A percentile compares a stretch with the other conserved stretches of the same genome.
These are phyloP conservation scores for Oriolus oriolus DNA, from an alignment of 2,113 vertebrate genomes.

Conservation along the genomic window DNA sequence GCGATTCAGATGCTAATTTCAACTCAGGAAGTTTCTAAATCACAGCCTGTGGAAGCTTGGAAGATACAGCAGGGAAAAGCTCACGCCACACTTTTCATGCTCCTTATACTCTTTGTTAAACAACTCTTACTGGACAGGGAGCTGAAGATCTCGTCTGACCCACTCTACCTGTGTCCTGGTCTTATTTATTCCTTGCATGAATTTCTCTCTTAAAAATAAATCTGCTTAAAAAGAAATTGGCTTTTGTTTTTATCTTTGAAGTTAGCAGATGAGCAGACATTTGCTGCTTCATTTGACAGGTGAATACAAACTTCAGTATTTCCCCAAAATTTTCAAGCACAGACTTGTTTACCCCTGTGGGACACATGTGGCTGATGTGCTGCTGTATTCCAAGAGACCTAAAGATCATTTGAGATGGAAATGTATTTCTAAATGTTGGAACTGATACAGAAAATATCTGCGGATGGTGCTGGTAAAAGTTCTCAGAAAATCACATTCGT, in stretches of 20 bases:
- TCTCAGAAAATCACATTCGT: background rate
- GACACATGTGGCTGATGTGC: background rate
- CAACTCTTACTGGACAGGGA: background rate
- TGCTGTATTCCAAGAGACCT: background rate
- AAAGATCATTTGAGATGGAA: background rate
- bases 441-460: background rate
- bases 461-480: background rate
- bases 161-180: background rate
- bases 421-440: constrained; percentile 1
- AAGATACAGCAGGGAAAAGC: background rate
- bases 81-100: background rate
- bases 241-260: background rate
- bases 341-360: background rate
- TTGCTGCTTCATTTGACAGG: background rate
- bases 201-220: background rate
- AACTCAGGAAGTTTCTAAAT: constrained; percentile 24
- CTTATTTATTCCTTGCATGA: rapidly evolving
- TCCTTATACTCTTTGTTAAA: background rate
- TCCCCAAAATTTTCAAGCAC: background rate
- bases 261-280: background rate
- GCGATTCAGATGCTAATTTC: constrained; percentile 30
- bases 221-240: background rate
- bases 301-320: background rate
- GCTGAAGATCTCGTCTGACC: background rate
- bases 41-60: background rate